Conservation (phyloP, 2,888 invertebrate genomes). For the Allolobophora icterica region DNA sequence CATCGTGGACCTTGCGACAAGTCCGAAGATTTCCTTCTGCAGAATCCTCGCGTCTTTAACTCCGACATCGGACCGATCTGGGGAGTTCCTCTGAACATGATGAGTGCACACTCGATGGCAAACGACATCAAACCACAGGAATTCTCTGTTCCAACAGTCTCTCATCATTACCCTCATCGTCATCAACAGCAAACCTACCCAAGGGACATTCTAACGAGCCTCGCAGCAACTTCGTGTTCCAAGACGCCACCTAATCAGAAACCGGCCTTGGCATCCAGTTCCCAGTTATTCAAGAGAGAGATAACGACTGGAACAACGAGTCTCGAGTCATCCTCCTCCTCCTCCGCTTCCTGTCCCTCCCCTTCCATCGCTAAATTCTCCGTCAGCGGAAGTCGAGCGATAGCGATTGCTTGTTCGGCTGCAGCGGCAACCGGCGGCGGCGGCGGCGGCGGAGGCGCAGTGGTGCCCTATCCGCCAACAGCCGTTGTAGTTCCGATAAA, state of each 20-base stretch:
- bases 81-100: conserved; percentile 18
- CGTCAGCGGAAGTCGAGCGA: background rate
- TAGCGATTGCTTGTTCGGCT: background rate
- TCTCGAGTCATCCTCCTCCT: background rate
- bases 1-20: conserved; percentile 47
- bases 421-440: background rate
- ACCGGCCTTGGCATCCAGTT: background rate
- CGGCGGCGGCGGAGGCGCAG: background rate
- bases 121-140: background rate
- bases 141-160: background rate
- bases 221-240: background rate
- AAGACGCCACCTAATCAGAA: background rate
- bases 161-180: background rate
- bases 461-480: conserved; percentile 28
- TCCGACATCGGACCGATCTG: conserved; percentile 35
- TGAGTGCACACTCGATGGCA: background rate
- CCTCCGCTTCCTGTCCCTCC: background rate
- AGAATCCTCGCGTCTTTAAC: conserved; percentile 28
- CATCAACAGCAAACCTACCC: background rate
- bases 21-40: background rate
- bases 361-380: conserved; percentile 2
- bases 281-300: conserved; percentile 2
- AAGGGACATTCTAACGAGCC: background rate
- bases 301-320: background rate
- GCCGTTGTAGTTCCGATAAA: conserved; percentile 41